A percentile compares a stretch with the other conserved stretches of the same genome.
These are phyloP conservation scores for Agrotis clavis DNA, from an alignment of 2,888 invertebrate genomes.

Conservation along the genomic window DNA sequence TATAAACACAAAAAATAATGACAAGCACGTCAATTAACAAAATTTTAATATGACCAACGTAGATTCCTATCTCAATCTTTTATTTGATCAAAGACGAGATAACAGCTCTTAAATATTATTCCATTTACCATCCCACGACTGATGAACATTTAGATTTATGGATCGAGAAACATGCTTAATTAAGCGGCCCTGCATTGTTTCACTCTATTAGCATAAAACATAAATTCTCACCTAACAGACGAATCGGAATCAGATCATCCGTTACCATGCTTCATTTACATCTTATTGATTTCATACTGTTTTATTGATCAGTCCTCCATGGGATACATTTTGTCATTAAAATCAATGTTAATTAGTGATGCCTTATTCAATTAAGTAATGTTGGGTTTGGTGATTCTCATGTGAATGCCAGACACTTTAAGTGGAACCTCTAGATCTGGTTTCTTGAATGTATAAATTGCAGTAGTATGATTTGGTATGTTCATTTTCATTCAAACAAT, in stretches of 20 bases:
- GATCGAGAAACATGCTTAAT: constrained; percentile 87
- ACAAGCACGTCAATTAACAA: constrained; percentile 56
- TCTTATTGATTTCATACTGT: constrained; percentile 65
- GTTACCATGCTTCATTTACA: constrained; percentile 62
- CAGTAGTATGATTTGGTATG: background rate
- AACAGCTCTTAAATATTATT: constrained; percentile 58
- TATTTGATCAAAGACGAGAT: constrained; percentile 74
- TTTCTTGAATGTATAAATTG: constrained; percentile 9
- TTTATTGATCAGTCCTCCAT: constrained; percentile 40
- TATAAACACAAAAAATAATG: constrained; percentile 34
- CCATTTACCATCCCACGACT: constrained; percentile 66
- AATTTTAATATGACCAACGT: constrained; percentile 50
- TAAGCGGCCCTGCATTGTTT: constrained; percentile 84
- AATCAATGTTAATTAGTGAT: constrained; percentile 38
- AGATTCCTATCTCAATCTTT: constrained; percentile 79
- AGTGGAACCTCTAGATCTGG: background rate
- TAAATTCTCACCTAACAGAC: constrained; percentile 74
- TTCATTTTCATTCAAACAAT: constrained; percentile 25
- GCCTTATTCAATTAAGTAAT: constrained; percentile 12
- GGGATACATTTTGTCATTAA: constrained; percentile 40
- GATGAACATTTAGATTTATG: constrained; percentile 87
- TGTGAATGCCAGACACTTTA: constrained; percentile 28
- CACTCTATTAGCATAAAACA: constrained; percentile 77
- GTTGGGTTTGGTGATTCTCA: constrained; percentile 10
- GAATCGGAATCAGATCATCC: constrained; percentile 72